These are phyloP conservation scores for Zoanthus sansibaricus DNA, from an alignment of 92 coral and sea anemone genomes.

Conservation along the genomic window DNA sequence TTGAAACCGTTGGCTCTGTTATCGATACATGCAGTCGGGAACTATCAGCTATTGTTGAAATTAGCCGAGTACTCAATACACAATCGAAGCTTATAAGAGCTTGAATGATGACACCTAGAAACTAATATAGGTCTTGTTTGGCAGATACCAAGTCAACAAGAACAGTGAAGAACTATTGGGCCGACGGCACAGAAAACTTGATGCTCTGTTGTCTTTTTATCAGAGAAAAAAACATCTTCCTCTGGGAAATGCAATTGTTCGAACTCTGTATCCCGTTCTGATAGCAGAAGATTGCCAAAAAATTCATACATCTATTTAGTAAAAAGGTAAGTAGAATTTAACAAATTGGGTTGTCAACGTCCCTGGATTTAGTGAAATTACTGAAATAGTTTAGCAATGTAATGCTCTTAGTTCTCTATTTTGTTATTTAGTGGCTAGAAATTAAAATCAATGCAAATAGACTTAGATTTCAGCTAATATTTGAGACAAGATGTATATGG, in stretches of 20 bases:
- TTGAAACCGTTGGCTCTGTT: background rate
- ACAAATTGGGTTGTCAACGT: no score
- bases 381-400: no score
- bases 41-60: background rate
- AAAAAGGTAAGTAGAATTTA: no score
- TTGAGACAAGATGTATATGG: no score
- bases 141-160: conserved; percentile 25
- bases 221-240: background rate
- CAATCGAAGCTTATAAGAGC: conserved; percentile 8
- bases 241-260: background rate
- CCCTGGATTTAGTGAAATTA: no score
- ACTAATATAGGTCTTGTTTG: conserved; percentile 33
- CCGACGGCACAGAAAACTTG: background rate
- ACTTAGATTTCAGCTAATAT: no score
- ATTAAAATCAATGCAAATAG: no score
- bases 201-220: background rate
- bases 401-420: no score
- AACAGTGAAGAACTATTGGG: background rate
- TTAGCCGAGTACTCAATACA: conserved; percentile 26
- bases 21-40: conserved; percentile 24
- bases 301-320: no score
- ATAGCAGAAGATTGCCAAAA: no score
- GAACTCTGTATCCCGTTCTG: no score
- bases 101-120: conserved; percentile 32
- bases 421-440: no score